phyloP scores from a whole-genome alignment of 2,113 vertebrate genomes.

The Nannospalax galili region DNA sequence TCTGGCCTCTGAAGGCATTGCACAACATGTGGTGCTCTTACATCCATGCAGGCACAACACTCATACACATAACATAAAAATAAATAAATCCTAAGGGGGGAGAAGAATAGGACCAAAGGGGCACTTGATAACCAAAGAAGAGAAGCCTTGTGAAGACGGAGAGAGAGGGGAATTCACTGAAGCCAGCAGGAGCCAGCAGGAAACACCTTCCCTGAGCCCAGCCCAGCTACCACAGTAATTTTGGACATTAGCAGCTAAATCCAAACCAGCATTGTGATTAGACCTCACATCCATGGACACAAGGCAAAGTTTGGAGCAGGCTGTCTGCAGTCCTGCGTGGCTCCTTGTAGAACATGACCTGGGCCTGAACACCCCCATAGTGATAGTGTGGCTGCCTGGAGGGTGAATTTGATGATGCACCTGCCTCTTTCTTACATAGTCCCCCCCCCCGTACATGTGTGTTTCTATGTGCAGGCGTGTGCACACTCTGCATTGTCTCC shows the following conservation, averaged over 20 bases:
- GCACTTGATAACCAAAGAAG: background rate
- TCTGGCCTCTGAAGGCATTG: too few relatives aligned
- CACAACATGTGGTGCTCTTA: too few relatives aligned
- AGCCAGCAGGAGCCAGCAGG: background rate
- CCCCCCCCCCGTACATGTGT: too few relatives aligned
- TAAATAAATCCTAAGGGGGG: too few relatives aligned
- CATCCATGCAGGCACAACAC: too few relatives aligned
- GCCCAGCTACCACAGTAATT: background rate
- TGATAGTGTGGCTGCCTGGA: background rate
- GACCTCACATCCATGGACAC: too few relatives aligned
- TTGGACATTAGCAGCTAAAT: background rate
- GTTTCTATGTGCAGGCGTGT: background rate
- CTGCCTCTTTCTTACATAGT: background rate
- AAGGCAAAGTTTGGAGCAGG: too few relatives aligned
- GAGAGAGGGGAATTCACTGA: accelerated
- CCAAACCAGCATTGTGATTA: too few relatives aligned
- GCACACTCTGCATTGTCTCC: too few relatives aligned
- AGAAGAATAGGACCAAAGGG: background rate
- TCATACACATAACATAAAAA: too few relatives aligned
- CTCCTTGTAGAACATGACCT: background rate
- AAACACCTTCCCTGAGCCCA: background rate
- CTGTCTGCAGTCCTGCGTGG: background rate
- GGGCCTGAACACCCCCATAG: background rate
- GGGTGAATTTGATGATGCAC: too few relatives aligned
- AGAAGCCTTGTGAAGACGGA: accelerated